These are phyloP conservation scores for Coptodon bakossiorum DNA, from an alignment of 2,113 vertebrate genomes.

Conservation along the genomic window DNA sequence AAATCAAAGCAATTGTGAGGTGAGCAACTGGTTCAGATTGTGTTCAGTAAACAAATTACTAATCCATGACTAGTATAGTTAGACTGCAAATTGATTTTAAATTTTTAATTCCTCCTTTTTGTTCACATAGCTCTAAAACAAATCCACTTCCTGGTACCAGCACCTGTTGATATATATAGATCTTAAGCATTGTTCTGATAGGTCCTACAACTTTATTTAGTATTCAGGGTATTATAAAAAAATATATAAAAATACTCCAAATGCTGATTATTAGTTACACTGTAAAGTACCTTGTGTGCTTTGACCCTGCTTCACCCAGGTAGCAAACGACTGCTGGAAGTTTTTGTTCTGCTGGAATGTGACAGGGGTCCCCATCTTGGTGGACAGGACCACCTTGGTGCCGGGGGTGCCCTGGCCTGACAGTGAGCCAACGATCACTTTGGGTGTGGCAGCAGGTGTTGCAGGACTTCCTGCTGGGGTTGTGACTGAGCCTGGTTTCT, in stretches of 20 bases:
- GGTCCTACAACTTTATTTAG: not conserved
- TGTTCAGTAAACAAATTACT: not conserved
- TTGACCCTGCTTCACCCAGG: conserved; percentile 98
- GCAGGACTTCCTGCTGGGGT: conserved; percentile 73
- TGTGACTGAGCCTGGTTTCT: conserved; percentile 76
- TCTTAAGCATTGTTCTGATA: not conserved
- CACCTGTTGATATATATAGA: not conserved
- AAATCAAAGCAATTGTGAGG: not conserved
- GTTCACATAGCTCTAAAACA: not conserved
- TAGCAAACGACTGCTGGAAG: conserved; percentile 97
- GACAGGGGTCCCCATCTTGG: conserved; percentile 93
- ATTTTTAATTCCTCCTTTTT: fast-evolving
- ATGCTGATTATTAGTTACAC: not conserved
- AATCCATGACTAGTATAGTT: not conserved
- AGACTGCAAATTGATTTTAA: not conserved
- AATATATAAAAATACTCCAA: not conserved
- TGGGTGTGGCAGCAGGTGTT: conserved; percentile 78
- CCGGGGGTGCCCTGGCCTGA: conserved; percentile 81
- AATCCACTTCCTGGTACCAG: not conserved
- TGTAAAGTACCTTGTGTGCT: conserved; percentile 80
- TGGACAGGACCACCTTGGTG: conserved; percentile 91
- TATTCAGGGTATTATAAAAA: not conserved
- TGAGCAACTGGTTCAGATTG: not conserved
- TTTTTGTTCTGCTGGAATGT: conserved; percentile 99
- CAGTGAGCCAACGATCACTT: conserved; percentile 64